Evolutionary conservation across 2,888 invertebrate species (phyloP), one percentile per base, ranked within the genome.

Genomic region (Platycnemis pennipes): DNA sequence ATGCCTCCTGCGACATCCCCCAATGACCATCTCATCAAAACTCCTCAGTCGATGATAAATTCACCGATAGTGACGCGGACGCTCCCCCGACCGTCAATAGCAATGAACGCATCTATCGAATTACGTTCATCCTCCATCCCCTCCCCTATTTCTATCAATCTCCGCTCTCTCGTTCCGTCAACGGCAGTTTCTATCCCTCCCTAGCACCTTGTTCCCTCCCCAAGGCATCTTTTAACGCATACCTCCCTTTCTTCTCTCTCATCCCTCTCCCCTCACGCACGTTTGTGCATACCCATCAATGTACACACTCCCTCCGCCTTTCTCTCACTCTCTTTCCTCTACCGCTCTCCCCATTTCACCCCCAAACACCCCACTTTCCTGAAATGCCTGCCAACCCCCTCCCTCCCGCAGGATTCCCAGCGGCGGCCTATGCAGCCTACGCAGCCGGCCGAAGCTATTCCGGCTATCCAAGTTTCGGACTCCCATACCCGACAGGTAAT

Each of bases 401-500:
- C 22, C 53, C 37, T 26, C 96, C 45, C 95, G 95, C 98, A 99
- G 99, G 99, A 97, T 99, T 99, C 97, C 99, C 99, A 97, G 99
- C 99, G 97, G 98, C 98, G 96, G 99, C 99, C 96, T 99, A 99
- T 97, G 99, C 99, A 97, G 99, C 99, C 96, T 99, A 99, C 97
- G 99, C 99, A 97, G 98, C 99, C 97, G 99, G 99, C 97, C 98
- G 99, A 97, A 98, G 99, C 97, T 99, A 99, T 97, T 99, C 99
- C 97, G 99, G 99, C 97, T 99, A 99, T 98, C 99, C 99, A 97
- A 98, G 99, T 98, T 99, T 99, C 98, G 99, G 99, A 98, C 98
- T 99, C 97, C 99, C 99, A 97, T 99, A 99, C 97, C 99, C 99
- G 97, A 98, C 99, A 98, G 99, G 99, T 99, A 98, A 99, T 98